phyloP scores from a whole-genome alignment of 2,797 vertebrate species.

The Sebastiscus albofasciatus region DNA sequence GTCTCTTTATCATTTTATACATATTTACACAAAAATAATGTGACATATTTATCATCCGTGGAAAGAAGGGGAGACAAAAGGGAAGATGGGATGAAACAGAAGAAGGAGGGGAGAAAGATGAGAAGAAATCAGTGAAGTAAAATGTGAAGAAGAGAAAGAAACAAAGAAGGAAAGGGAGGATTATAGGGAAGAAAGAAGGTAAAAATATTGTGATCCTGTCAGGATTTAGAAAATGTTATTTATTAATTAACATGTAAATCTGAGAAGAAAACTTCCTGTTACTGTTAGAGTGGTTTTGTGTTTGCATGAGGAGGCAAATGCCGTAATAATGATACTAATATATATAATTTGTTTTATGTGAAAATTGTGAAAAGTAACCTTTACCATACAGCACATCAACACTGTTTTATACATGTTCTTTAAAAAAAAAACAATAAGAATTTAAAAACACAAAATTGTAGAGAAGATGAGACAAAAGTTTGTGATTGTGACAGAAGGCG shows the following conservation, averaged over 20 bases:
- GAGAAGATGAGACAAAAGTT: background rate
- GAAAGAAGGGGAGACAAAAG: background rate
- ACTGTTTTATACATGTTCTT: background rate
- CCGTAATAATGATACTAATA: background rate
- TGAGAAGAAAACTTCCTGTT: background rate
- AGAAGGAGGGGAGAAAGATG: background rate
- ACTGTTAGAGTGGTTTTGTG: background rate
- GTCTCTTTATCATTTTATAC: background rate
- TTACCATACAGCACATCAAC: no score
- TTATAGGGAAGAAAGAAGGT: background rate
- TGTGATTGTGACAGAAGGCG: fast-evolving
- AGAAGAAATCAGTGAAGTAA: background rate
- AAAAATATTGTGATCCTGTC: no score
- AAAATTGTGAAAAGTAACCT: background rate
- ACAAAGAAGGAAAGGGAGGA: background rate
- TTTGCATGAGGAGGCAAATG: fast-evolving
- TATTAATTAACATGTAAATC: no score
- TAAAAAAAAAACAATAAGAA: background rate
- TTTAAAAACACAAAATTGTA: background rate
- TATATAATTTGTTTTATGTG: background rate
- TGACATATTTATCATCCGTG: background rate
- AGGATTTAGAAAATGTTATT: no score
- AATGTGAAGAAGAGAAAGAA: background rate
- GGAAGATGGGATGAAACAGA: background rate
- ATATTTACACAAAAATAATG: background rate